Base-by-base conservation (phyloP, 1,140 invertebrate species). In the Drosophila obscura region DNA sequence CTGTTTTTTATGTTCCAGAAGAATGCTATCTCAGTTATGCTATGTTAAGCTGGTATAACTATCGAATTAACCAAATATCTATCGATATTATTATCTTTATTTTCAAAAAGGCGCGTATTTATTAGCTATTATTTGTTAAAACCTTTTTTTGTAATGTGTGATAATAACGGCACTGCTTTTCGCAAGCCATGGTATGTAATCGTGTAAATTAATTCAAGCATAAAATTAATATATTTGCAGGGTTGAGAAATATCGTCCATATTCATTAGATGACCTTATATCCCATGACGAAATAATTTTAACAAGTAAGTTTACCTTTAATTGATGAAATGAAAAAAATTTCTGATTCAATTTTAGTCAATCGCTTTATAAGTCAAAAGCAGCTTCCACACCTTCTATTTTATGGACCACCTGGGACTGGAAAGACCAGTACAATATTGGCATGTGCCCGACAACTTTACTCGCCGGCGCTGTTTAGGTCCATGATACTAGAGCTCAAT, bases 201-300 rank as follows among this genome's bases (percentile, higher is more conserved):
- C 1, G 19, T 22, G 1, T 43, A 19, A 16, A n/a, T 7, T 4
- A 13, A 39, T 35, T 19, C 6, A 16, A 48, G 1, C 16, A 15
- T n/a, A 31, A 24, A n/a, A 45, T 2, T n/a, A 64, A n/a, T 15
- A 45, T 48, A 9, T 45, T 51, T 57, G n/a, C 11, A 97, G 98
- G 98, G 98, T 99, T 16, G 99, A 99, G 93, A 99, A 99, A 92
- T 99, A 99, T 93, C 95, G 99, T 9, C 99, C 99, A 13, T 95
- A 94, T 45, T 96, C 94, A 52, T 93, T 99, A 65, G 95, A 97
- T 80, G 98, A 99, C 87, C 93, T 99, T 4, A 97, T 99, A 73
- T 99, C 98, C 4, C 98, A 99, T 89, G 96, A 98, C 93, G 98
- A 99, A 92, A 99, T 99, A 60, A 96, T 99, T 64, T 95, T 94